Evolutionary conservation across 1,140 invertebrate genomes (phyloP), one percentile per base, ranked within the genome.

Genomic region (Brachystomella parvula): DNA sequence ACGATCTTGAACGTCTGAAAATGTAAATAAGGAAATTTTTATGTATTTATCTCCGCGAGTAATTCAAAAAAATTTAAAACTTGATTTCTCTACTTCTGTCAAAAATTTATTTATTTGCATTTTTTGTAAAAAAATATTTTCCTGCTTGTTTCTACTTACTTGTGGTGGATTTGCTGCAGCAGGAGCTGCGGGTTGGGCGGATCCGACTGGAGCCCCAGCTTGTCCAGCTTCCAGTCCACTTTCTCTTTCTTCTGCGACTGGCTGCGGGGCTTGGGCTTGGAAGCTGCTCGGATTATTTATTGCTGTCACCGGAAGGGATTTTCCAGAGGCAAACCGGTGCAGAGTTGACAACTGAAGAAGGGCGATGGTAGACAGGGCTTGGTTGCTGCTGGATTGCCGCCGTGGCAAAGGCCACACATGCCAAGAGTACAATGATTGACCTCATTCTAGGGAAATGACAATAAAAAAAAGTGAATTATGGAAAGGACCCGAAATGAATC

Each of bases 341-440:
- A 9, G 35, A 39, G 19, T 39, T 39, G 35, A 39, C 35, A 19
- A 39, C 19, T 6, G 35, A 26, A 15, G 47, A 33, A 26, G 9
- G 2, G 3, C 35, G 61, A 12, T 47, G 17, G 31, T 63, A 63
- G 3, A 63, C 61, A 24, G 61, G 61, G 28, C n/a, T 24, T 12
- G 29, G 35, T 17, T 24, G 59, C 32, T 61, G 59, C 29, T 61
- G 60, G 19, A 63, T 49, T 2, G 61, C 61, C 12, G 61, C 61
- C 3, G 39, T 9, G 61, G 12, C 47, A 29, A 63, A 28, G 6
- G 35, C 61, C 30, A 63, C 21, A 33, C 44, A 47, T n/a, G 26
- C 6, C 3, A 28, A 2, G 19, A 61, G n/a, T 19, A 61, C 26
- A 35, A 33, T 26, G 17, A n/a, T 15, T 21, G 60, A 26, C 33